These are phyloP conservation scores for Gorsachius magnificus DNA, from an alignment of 2,797 vertebrate genomes.

Conservation along the genomic window DNA sequence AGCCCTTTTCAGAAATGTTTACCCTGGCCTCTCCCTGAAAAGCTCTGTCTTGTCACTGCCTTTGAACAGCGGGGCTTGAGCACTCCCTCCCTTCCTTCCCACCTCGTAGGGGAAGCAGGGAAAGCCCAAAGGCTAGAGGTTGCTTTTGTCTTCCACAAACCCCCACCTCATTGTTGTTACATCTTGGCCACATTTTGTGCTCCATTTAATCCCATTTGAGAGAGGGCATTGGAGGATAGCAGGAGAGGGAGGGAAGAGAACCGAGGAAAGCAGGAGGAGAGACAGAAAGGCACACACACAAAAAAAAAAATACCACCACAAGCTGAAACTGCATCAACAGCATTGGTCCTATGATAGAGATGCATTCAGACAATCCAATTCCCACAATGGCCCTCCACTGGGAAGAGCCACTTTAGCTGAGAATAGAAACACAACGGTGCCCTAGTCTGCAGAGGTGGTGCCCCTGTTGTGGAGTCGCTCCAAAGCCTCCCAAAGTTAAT, in stretches of 20 bases:
- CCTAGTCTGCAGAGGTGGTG: slow-evolving; percentile 1
- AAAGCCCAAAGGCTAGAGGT: neutral
- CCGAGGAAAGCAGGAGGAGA: neutral
- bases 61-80: neutral
- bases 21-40: neutral
- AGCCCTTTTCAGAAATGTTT: neutral
- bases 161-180: neutral
- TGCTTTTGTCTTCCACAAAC: neutral
- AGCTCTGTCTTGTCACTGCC: neutral
- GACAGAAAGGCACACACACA: neutral
- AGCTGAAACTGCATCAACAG: slow-evolving; percentile 48
- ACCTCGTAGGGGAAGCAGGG: fast-evolving
- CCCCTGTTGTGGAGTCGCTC: neutral
- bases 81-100: neutral
- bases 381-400: slow-evolving; percentile 26
- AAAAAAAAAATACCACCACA: neutral
- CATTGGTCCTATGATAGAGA: neutral
- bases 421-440: slow-evolving; percentile 9
- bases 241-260: neutral
- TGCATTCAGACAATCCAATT: slow-evolving; percentile 33
- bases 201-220: slow-evolving; percentile 61
- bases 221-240: slow-evolving; percentile 19
- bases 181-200: slow-evolving; percentile 45
- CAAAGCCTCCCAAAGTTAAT: neutral
- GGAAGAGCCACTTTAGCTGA: slow-evolving; percentile 45